phyloP scores from a whole-genome alignment of 2,797 vertebrate species.

The Echiichthys vipera region DNA sequence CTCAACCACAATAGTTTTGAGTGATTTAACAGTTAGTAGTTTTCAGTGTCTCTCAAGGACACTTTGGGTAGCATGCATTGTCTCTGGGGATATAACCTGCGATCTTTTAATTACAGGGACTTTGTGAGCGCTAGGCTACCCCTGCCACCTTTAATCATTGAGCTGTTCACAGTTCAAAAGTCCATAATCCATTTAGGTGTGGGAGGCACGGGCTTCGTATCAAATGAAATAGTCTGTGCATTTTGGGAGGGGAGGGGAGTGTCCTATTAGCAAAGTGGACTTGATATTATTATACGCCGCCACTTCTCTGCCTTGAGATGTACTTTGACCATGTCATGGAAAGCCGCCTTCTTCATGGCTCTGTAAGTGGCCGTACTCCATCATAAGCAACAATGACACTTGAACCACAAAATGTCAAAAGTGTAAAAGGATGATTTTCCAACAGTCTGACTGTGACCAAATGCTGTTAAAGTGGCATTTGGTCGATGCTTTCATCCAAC shows the following conservation, averaged over 20 bases:
- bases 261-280: constrained; percentile 37
- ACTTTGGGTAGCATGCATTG: background rate
- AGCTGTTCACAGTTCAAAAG: constrained; percentile 48
- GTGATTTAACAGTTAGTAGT: constrained; percentile 12
- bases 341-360: constrained; percentile 29
- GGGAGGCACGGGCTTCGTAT: constrained; percentile 52
- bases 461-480: constrained; percentile 19
- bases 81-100: constrained; percentile 35
- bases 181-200: constrained; percentile 44
- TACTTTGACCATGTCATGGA: constrained; percentile 32
- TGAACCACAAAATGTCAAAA: constrained; percentile 35
- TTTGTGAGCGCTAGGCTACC: constrained; percentile 7
- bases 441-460: constrained; percentile 29
- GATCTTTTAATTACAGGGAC: constrained; percentile 50
- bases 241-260: constrained; percentile 5
- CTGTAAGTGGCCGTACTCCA: constrained; percentile 21
- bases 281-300: constrained; percentile 48
- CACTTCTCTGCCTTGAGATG: constrained; percentile 38
- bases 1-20: constrained; percentile 1
- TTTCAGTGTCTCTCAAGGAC: constrained; percentile 46
- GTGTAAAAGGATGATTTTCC: constrained; percentile 32
- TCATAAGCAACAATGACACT: constrained; percentile 28
- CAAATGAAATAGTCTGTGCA: constrained; percentile 53
- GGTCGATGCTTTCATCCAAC: constrained; percentile 6
- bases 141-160: constrained; percentile 37